A percentile compares a stretch with the other conserved stretches of the same genome.
These are phyloP conservation scores for Pollachius pollachius DNA, from an alignment of 2,113 vertebrate genomes.

Conservation along the genomic window DNA sequence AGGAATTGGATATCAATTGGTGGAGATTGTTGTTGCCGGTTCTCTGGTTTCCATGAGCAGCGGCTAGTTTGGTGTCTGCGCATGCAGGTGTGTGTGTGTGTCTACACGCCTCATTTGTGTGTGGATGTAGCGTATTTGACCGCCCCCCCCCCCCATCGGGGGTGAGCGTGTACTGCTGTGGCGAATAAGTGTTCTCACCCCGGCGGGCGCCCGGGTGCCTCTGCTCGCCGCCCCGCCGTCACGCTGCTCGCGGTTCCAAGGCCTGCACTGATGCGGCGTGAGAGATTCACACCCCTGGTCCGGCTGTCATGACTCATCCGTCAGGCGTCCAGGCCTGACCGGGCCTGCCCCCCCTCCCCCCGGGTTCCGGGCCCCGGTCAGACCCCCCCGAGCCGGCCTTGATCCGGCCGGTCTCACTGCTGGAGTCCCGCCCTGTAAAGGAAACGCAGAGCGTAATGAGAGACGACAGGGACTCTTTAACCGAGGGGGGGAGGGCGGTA, in stretches of 20 bases:
- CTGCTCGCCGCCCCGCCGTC: conserved; percentile 24
- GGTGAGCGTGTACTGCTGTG: conserved; percentile 18
- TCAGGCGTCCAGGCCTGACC: conserved; percentile 35
- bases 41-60: conserved; percentile 4
- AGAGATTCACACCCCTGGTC: conserved; percentile 40
- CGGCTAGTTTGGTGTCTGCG: not conserved
- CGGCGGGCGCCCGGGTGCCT: conserved; percentile 19
- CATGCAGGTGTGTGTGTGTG: not conserved
- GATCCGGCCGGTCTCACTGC: conserved; percentile 19
- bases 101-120: not conserved
- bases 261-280: conserved; percentile 30
- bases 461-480: conserved; percentile 47
- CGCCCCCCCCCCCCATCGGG: conserved; percentile 21
- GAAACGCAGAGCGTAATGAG: conserved; percentile 34
- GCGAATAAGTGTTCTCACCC: conserved; percentile 34
- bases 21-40: conserved; percentile 23
- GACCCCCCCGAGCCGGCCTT: not conserved
- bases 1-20: conserved; percentile 38
- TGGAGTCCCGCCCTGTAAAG: conserved; percentile 30
- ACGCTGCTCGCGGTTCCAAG: conserved; percentile 24
- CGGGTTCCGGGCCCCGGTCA: not conserved
- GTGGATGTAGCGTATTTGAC: not conserved
- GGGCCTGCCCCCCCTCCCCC: not conserved
- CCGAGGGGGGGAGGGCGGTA: not conserved
- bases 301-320: conserved; percentile 48